These are phyloP conservation scores for Epizoanthus scotinus DNA, from an alignment of 92 coral and sea anemone species.

Conservation along the genomic window DNA sequence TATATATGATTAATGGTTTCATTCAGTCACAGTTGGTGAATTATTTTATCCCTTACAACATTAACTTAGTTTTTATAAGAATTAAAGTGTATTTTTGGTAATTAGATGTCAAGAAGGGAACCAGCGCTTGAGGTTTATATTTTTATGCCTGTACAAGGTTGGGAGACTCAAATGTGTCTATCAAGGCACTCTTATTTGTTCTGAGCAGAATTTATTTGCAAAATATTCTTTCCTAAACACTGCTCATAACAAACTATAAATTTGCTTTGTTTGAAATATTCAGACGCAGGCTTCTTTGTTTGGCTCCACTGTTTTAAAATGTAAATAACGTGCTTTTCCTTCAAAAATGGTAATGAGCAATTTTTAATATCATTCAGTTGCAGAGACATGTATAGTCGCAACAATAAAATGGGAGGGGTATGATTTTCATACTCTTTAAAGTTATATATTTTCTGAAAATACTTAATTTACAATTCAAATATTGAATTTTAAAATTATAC, in stretches of 20 bases:
- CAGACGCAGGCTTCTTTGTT: background rate
- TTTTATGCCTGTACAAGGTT: background rate
- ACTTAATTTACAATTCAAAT: too few relatives aligned
- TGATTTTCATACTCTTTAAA: background rate
- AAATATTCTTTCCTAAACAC: background rate
- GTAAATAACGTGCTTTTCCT: background rate
- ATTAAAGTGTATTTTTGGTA: background rate
- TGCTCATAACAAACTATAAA: background rate
- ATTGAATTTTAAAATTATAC: too few relatives aligned
- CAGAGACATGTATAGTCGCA: background rate
- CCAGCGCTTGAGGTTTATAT: too few relatives aligned
- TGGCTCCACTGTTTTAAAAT: background rate
- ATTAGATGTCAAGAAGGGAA: too few relatives aligned
- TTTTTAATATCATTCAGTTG: background rate
- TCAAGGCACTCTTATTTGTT: background rate
- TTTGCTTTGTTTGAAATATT: background rate
- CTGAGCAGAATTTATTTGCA: background rate
- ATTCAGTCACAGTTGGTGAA: background rate
- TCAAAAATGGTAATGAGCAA: background rate
- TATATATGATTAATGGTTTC: background rate
- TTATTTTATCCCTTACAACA: too few relatives aligned
- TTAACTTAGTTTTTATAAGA: background rate
- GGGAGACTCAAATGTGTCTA: background rate
- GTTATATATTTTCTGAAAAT: background rate
- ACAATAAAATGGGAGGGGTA: constrained; percentile 18